Conservation (phyloP, 2,888 invertebrate genomes). For the Osedax fenrisi region DNA sequence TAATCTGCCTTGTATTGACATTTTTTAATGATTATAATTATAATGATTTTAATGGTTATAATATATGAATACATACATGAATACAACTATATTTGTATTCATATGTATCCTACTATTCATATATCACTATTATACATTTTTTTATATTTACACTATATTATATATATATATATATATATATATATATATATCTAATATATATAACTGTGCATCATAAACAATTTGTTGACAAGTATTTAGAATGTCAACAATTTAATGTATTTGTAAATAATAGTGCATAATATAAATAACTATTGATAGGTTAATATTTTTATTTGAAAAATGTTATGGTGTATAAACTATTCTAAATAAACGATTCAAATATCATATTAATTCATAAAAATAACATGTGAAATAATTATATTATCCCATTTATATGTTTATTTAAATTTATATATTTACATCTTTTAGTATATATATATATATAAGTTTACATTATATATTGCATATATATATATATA, state of each 20-base stretch:
- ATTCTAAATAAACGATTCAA: too few species aligned
- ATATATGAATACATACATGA: not conserved
- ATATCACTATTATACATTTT: not conserved
- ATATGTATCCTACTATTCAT: not conserved
- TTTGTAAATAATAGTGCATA: too few species aligned
- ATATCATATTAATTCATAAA: not conserved
- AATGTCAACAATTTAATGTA: not conserved
- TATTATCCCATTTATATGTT: slow-evolving; percentile 19
- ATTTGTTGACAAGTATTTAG: too few species aligned
- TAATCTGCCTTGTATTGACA: too few species aligned
- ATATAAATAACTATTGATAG: too few species aligned
- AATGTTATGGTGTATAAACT: too few species aligned
- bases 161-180: not conserved
- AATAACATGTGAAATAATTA: not conserved
- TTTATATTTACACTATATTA: not conserved
- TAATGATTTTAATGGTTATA: too few species aligned
- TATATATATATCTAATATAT: not conserved
- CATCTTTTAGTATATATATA: slow-evolving; percentile 5
- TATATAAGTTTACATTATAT: slow-evolving; percentile 5
- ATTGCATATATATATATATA: slow-evolving; percentile 13
- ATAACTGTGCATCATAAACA: too few species aligned
- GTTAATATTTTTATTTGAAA: too few species aligned
- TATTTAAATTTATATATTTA: not conserved
- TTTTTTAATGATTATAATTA: too few species aligned
- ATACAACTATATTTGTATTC: not conserved